Evolutionary conservation across 2,797 vertebrate genomes (phyloP).

Genomic region (Argentina silus): DNA sequence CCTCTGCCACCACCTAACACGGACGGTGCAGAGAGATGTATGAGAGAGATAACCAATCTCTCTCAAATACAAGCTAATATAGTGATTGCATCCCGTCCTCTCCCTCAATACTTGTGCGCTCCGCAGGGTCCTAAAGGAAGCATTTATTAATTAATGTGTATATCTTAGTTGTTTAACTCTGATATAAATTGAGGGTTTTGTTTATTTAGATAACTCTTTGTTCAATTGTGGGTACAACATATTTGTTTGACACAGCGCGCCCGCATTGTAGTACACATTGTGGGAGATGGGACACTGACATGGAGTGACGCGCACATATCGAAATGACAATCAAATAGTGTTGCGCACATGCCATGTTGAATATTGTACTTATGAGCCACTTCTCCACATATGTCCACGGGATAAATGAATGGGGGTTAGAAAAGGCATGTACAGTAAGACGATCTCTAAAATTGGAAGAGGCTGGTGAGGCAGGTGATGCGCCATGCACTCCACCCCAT

Average conservation of each 20-base stretch:
- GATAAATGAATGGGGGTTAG: neutral
- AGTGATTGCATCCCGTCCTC: constrained; percentile 71
- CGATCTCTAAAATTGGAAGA: neutral
- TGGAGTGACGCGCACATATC: neutral
- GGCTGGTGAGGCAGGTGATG: neutral
- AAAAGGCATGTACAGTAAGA: neutral
- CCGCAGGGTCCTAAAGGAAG: constrained; percentile 82
- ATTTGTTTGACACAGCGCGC: neutral
- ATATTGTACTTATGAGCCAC: neutral
- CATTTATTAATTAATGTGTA: neutral
- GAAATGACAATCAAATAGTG: neutral
- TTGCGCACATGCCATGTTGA: neutral
- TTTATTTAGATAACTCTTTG: neutral
- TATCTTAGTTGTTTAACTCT: neutral
- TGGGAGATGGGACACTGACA: neutral
- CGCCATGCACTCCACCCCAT: neutral
- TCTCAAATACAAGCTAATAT: constrained; percentile 76
- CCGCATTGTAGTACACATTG: neutral
- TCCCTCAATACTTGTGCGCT: constrained; percentile 71
- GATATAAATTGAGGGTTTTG: neutral
- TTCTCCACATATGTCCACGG: neutral
- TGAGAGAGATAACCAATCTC: constrained; percentile 71
- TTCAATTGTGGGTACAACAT: neutral
- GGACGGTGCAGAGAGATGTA: constrained; percentile 46
- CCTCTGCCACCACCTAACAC: constrained; percentile 44